Conservation (phyloP, 2,888 invertebrate species). For the Cantharis flavilabris region DNA sequence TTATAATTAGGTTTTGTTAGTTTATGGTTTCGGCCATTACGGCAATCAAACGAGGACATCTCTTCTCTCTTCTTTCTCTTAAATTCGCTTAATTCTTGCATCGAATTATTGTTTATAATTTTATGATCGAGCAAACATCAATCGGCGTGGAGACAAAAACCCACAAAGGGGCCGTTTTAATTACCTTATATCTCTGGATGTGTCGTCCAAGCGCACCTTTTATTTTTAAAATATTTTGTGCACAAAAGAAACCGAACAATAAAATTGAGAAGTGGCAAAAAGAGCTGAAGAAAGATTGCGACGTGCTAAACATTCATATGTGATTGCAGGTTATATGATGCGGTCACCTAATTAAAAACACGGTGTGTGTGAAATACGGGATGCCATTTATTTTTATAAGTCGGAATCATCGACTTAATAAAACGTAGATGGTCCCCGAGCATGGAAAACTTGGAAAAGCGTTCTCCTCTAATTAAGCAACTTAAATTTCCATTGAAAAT, state of each 20-base stretch:
- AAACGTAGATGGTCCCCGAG: background rate
- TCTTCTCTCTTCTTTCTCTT: conserved; percentile 1
- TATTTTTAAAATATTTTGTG: background rate
- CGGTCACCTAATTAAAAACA: conserved; percentile 30
- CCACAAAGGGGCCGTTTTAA: background rate
- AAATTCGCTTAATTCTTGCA: too few relatives aligned
- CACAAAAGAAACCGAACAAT: conserved; percentile 22
- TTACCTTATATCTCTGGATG: background rate
- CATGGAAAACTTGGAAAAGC: background rate
- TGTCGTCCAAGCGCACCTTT: background rate
- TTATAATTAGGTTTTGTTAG: conserved; percentile 18
- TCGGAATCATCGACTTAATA: conserved; percentile 1
- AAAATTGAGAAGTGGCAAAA: conserved; percentile 7
- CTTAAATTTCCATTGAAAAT: background rate
- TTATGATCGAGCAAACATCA: background rate
- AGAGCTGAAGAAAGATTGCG: conserved; percentile 11
- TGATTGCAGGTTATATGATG: conserved; percentile 23
- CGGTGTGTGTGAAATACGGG: conserved; percentile 26
- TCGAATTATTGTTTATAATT: too few relatives aligned
- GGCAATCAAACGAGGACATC: conserved; percentile 14
- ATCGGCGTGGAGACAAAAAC: background rate
- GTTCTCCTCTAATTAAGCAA: background rate
- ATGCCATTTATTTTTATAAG: conserved; percentile 12
- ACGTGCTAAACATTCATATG: conserved; percentile 32
- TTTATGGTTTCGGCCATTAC: conserved; percentile 11